These are phyloP conservation scores for Pararge aegeria DNA, from an alignment of 1,140 invertebrate genomes.

Conservation along the genomic window DNA sequence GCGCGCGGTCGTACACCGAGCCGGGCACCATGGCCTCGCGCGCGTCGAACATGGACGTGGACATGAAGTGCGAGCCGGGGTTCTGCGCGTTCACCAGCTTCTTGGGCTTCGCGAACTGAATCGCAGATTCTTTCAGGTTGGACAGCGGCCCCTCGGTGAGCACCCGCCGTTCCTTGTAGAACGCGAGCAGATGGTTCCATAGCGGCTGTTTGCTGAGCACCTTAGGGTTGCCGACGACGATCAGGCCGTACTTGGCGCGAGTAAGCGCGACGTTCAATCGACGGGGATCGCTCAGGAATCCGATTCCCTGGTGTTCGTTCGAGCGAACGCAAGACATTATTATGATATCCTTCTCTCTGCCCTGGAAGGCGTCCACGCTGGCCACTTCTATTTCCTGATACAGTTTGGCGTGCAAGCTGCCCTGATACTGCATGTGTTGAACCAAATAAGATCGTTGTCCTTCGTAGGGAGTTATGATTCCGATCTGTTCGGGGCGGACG, in stretches of 20 bases:
- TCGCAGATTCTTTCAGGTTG: conserved; percentile 97
- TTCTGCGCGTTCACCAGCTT: conserved; percentile 96
- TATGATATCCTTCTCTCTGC: conserved; percentile 99
- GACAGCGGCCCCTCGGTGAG: conserved; percentile 98
- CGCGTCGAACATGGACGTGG: conserved; percentile 95
- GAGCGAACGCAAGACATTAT: conserved; percentile 98
- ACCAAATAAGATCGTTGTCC: conserved; percentile 98
- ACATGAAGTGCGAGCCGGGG: conserved; percentile 98
- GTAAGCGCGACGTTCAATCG: conserved; percentile 99
- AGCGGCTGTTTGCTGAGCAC: conserved; percentile 98
- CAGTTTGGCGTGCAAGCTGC: conserved; percentile 96
- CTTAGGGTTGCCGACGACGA: conserved; percentile 99
- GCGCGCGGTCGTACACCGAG: conserved; percentile 80
- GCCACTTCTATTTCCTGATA: conserved; percentile 99
- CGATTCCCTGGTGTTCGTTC: conserved; percentile 95
- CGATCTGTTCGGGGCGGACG: conserved; percentile 98
- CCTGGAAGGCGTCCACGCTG: conserved; percentile 99
- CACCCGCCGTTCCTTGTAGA: conserved; percentile 99
- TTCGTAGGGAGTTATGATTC: conserved; percentile 99
- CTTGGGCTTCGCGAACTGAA: conserved; percentile 98
- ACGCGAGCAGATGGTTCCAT: conserved; percentile 98
- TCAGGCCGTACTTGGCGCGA: conserved; percentile 98
- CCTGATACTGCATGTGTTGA: conserved; percentile 99
- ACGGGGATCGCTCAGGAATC: conserved; percentile 98
- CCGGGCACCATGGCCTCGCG: conserved; percentile 94